Evolutionary conservation across 1,140 invertebrate species (phyloP), one percentile per base, ranked within the genome.

Genomic region (Atta cephalotes): DNA sequence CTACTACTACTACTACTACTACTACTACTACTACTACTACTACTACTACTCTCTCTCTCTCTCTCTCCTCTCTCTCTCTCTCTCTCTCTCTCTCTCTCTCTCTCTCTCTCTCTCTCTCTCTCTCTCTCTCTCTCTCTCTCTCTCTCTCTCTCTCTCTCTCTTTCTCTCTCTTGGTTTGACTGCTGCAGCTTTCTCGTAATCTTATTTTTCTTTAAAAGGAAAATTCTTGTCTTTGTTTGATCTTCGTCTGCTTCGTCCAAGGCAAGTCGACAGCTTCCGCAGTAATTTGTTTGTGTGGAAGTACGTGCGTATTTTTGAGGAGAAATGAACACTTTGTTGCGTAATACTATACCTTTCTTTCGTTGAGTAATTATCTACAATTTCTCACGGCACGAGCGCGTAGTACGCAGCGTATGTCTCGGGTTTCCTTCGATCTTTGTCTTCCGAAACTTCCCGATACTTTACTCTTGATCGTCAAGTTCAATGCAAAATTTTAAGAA

Each of bases 261-360:
- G 76, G 56, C 56, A 28, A 31, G 39, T 25, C 70, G 68, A 87
- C 88, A 74, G 53, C 60, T 87, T 89, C 88, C 79, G 86, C 72
- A 85, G 76, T 89, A 86, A 87, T 90, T 90, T 89, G 79, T 90
- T 72, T 68, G 31, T 31, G 74, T 63, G 85, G 58, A 28, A 84
- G 60, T 65, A 72, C 63, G 87, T 49, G 71, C 51, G 88, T 51
- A 89, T 74, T 87, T 84, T 84, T 76, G 6, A 49, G 18, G 28
- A 35, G 31, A 31, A 74, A 35, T 70, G 45, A 35, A 76, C 56
- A 58, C 70, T 84, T 84, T 84, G 80, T 84, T 84, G n/a, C 70
- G 80, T 84, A 84, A 84, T 58, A 45, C 70, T 84, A 76, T 76
- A 84, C 80, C 80, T 76, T 84, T 84, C 80, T 84, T 84, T 84